Evolutionary conservation across 2,888 invertebrate species (phyloP).

Genomic region (Leptopilina syphax): DNA sequence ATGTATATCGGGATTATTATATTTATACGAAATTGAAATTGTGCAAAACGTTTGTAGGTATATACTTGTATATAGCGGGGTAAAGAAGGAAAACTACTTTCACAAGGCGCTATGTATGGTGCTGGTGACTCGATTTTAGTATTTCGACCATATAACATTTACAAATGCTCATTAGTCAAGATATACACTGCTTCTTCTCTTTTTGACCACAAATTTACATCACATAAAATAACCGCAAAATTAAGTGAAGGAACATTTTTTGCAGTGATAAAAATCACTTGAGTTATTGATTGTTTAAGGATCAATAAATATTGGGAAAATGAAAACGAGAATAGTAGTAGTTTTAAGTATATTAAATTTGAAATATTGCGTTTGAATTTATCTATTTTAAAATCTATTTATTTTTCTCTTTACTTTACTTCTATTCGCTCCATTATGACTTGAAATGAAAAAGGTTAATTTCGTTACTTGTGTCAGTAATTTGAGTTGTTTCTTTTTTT

Average conservation of each 20-base stretch:
- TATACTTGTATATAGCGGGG: too few species aligned
- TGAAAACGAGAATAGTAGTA: too few species aligned
- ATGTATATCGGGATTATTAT: too few species aligned
- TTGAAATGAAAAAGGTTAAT: too few species aligned
- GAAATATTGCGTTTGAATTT: too few species aligned
- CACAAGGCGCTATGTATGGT: constrained; percentile 14
- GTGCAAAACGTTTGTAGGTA: not conserved
- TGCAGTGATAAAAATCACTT: not conserved
- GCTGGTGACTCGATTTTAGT: constrained; percentile 5
- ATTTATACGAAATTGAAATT: not conserved
- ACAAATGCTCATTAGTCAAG: constrained; percentile 20
- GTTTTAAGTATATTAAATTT: too few species aligned
- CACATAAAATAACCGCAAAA: constrained; percentile 1
- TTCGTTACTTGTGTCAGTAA: too few species aligned
- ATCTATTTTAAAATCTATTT: too few species aligned
- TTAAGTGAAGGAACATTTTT: not conserved
- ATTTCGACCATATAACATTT: constrained; percentile 21
- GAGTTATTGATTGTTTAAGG: not conserved
- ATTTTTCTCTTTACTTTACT: too few species aligned
- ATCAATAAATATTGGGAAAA: not conserved
- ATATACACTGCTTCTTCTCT: not conserved
- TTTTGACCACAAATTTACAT: not conserved
- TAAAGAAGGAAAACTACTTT: constrained; percentile 23
- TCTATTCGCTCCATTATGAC: too few species aligned
- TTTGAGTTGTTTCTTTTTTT: too few species aligned